A percentile compares a stretch with the other conserved stretches of the same genome.
Evolutionary conservation across 2,888 invertebrate species (phyloP).

Genomic region (Aspidiotus rigidus): DNA sequence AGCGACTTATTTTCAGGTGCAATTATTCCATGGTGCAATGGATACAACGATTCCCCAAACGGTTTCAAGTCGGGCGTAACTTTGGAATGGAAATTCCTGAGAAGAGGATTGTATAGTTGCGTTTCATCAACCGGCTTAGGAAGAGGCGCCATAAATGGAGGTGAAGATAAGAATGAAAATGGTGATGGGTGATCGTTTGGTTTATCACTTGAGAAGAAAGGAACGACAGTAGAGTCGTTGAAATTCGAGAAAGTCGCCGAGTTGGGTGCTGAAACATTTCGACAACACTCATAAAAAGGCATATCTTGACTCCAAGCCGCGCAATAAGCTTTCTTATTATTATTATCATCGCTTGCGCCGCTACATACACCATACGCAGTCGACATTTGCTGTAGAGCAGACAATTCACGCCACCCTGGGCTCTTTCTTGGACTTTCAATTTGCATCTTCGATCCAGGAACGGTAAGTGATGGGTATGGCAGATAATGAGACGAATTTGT

Average conservation of each 20-base stretch:
- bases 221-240: not conserved
- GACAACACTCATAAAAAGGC: slow-evolving; percentile 14
- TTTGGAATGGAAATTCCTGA: not conserved
- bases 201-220: not conserved
- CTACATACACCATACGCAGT: not conserved
- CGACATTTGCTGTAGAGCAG: slow-evolving; percentile 50
- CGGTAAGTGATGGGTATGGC: too few relatives aligned
- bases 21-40: not conserved
- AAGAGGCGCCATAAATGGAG: not conserved
- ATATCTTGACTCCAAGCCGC: slow-evolving; percentile 7
- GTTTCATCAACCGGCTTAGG: not conserved
- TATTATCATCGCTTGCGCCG: not conserved
- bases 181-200: not conserved
- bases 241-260: not conserved
- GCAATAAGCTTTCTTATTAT: slow-evolving; percentile 14
- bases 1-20: too few relatives aligned
- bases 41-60: not conserved
- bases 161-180: not conserved
- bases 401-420: slow-evolving; percentile 53
- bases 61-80: not conserved
- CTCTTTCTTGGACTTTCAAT: too few relatives aligned
- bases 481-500: too few relatives aligned
- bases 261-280: not conserved
- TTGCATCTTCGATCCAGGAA: too few relatives aligned
- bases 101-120: not conserved